Evolutionary conservation across 2,113 vertebrate genomes (phyloP).

Genomic region (Heterotis niloticus): DNA sequence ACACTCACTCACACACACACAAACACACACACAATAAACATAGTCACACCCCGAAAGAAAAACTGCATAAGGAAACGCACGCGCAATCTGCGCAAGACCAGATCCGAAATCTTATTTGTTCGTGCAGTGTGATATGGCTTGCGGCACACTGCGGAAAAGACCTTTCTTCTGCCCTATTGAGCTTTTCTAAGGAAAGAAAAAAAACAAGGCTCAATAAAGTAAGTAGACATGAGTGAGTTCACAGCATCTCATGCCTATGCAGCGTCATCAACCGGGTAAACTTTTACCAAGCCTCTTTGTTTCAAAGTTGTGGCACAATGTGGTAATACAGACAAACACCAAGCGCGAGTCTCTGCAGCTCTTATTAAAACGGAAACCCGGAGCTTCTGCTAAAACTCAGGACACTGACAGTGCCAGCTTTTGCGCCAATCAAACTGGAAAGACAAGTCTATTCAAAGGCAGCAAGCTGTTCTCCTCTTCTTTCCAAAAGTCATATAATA

Average conservation of each 20-base stretch:
- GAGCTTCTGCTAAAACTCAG: conserved; percentile 40
- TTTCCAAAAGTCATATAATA: conserved; percentile 43
- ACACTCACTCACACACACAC: background rate
- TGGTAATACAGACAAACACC: conserved; percentile 32
- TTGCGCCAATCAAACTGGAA: conserved; percentile 28
- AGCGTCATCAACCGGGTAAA: background rate
- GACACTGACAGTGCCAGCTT: conserved; percentile 45
- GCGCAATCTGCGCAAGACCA: background rate
- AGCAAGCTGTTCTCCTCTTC: conserved; percentile 34
- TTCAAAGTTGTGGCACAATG: background rate
- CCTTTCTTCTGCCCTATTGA: too few species aligned
- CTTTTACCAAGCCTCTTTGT: background rate
- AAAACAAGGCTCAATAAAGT: background rate
- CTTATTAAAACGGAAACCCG: conserved; percentile 41
- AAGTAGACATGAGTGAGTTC: background rate
- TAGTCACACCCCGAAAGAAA: background rate
- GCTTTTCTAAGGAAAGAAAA: too few species aligned
- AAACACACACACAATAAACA: background rate
- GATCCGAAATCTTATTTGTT: background rate
- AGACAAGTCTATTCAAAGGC: conserved; percentile 23
- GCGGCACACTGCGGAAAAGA: background rate
- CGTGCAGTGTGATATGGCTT: background rate
- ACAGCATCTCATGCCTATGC: background rate
- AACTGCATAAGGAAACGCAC: background rate
- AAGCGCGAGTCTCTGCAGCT: conserved; percentile 45